These are phyloP conservation scores for Holacanthus passer DNA, from an alignment of 2,113 vertebrate genomes.

Conservation along the genomic window DNA sequence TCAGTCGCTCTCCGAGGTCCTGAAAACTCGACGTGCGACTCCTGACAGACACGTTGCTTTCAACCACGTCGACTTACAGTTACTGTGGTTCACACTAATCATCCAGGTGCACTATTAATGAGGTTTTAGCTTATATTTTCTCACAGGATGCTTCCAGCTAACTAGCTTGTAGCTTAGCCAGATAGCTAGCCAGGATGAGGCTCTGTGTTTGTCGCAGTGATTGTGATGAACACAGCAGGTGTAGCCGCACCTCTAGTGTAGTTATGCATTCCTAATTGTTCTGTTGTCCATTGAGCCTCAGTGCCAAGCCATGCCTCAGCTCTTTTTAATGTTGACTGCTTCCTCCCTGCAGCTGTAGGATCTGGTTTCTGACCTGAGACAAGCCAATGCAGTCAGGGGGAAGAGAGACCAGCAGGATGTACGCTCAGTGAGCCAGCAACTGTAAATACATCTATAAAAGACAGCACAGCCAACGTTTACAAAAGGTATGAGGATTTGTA, in stretches of 20 bases:
- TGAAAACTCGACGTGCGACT: constrained; percentile 51
- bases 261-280: not conserved
- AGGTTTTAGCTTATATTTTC: not conserved
- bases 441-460: not conserved
- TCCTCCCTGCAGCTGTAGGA: constrained; percentile 49
- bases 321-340: constrained; percentile 37
- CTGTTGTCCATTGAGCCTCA: not conserved
- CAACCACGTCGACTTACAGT: not conserved
- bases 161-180: constrained; percentile 63
- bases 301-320: constrained; percentile 35
- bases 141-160: constrained; percentile 19
- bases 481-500: constrained; percentile 21
- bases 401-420: constrained; percentile 55
- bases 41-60: not conserved
- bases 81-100: accelerated
- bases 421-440: constrained; percentile 40
- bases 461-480: constrained; percentile 9
- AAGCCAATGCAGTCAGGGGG: constrained; percentile 40
- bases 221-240: constrained; percentile 2
- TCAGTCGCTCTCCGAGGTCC: constrained; percentile 78
- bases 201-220: constrained; percentile 49
- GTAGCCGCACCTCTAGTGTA: not conserved
- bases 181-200: constrained; percentile 7
- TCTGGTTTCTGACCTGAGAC: constrained; percentile 59
- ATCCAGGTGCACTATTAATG: not conserved